Percentiles rank a stretch among this genome's conserved stretches.
These are phyloP conservation scores for Actinia tenebrosa DNA, from an alignment of 64 coral and sea anemone genomes.

Conservation along the genomic window DNA sequence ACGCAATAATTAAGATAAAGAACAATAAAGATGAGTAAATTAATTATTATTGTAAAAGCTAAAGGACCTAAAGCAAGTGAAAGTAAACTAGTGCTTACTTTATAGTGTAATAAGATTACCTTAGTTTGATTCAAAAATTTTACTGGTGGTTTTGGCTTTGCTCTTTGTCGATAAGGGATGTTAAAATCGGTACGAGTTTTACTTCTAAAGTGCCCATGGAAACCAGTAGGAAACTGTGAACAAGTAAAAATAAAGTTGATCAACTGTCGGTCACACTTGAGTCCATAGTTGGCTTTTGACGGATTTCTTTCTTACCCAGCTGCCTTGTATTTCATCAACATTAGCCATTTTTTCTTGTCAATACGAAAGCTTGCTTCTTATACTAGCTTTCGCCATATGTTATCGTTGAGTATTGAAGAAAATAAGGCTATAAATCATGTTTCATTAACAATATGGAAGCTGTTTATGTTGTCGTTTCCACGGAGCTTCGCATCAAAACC, in stretches of 20 bases:
- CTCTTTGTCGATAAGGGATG: conserved; percentile 54
- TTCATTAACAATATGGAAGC: not conserved
- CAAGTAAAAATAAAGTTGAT: not conserved
- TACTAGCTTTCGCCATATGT: not conserved
- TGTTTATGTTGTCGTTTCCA: conserved; percentile 47
- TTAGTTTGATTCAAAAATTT: conserved; percentile 48
- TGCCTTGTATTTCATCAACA: conserved; percentile 29
- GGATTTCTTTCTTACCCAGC: conserved; percentile 26
- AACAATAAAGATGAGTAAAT: not conserved
- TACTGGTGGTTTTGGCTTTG: conserved; percentile 37
- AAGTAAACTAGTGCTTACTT: not conserved
- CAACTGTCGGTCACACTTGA: not conserved
- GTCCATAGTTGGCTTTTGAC: not conserved
- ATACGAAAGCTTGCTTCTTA: not conserved
- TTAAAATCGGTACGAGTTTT: conserved; percentile 52
- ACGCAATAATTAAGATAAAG: not conserved
- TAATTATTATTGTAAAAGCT: not conserved
- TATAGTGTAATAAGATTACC: conserved; percentile 23
- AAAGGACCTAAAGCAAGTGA: not conserved
- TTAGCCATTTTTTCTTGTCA: conserved; percentile 29
- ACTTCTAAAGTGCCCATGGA: conserved; percentile 64
- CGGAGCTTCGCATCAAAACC: conserved; percentile 30
- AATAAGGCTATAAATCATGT: not conserved
- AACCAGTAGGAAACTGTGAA: conserved; percentile 49
- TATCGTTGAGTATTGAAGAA: not conserved